Base-by-base conservation (phyloP, 2,113 vertebrate species). In the Sylvicapra grimmia region DNA sequence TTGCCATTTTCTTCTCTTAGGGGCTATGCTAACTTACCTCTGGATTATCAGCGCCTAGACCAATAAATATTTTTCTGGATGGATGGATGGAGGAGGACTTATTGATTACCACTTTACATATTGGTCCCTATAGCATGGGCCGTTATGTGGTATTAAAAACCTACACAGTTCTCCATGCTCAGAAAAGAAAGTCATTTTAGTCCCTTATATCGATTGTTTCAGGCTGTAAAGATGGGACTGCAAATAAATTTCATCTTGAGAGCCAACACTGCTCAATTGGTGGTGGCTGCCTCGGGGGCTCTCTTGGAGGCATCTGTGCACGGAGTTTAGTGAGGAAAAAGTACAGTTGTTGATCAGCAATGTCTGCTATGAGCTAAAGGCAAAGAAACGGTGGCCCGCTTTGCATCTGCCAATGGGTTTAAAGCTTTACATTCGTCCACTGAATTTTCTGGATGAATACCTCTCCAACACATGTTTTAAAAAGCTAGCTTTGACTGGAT, bases 391-490 rank as follows among this genome's bases (percentile, higher is more conserved):
- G 93, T 25, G 47, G 68, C 23, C 92, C 15, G 8, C 47, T 47
- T 63, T 10, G 18, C 44, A 40, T 91, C 59, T 84, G 80, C 61
- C 68, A 94, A 61, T 19, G 86, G n/a, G 54, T 94, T 95, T 90
- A 83, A 85, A 97, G 75, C 25, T 88, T 56, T 93, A 79, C 75
- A 85, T 93, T 95, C 51, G 84, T 96, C 83, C 84, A 61, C 33
- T 23, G 59, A 59, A 91, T 94, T 95, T 97, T 96, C 88, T 91
- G 89, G 89, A 94, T 87, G 80, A 93, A 63, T 80, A 90, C 85
- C 54, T 96, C 97, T 75, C 54, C 58, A 47, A 56, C n/a, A 94
- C 44, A 79, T 21, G 77, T 96, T 96, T 95, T 51, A 72, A 95
- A 95, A 96, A 94, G 47, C 68, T 75, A 87, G 56, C 93, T 93